Evolutionary conservation across 2,797 vertebrate species (phyloP), one percentile per base, ranked within the genome.

Genomic region (Ctenochaetus hawaiiensis): DNA sequence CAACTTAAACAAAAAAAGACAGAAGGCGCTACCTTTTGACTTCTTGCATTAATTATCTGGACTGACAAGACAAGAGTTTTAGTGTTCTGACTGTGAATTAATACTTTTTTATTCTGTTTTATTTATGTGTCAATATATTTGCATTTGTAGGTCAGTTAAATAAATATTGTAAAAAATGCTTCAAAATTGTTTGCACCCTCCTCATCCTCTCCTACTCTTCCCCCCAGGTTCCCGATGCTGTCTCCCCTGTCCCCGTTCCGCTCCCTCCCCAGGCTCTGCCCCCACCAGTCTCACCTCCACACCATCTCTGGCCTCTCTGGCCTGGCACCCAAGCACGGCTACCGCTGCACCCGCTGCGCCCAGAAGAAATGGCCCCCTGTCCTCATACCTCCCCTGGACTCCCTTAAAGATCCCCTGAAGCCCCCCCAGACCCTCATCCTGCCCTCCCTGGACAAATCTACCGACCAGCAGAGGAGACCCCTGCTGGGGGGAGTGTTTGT

Each of bases 291-390:
- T 62, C 98, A 99, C 85, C 95, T 96, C 13, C 98, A 99, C 95
- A 99, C 98, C 0, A 96, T 99, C 90, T 97, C 93, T 0, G 95
- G 95, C 7, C 90, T 96, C 1, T 97, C 94, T 0, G 95, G 95
- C 11, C 85, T 96, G 3, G 95, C 95, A 18, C 91, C 96, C 0
- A 94, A 86, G 64, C 94, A 96, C 0, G 96, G 95, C 56, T 91
- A 92, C 81, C 91, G 95, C 5, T 99, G 98, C 41, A 93, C 96
- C 30, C 97, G 98, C 39, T 99, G 98, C 18, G 96, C 96, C 86
- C 98, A 98, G 83, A 97, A 90, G 82, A 99, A 98, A 77, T 99
- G 98, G 98, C 97, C 98, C 0, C 87, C 96, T 8, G 67, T 96
- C 57, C 93, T 95, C 58, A 93, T 96, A 0, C 92, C 92, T 18